phyloP scores from a whole-genome alignment of 2,113 vertebrate genomes.

The Piaya cayana region DNA sequence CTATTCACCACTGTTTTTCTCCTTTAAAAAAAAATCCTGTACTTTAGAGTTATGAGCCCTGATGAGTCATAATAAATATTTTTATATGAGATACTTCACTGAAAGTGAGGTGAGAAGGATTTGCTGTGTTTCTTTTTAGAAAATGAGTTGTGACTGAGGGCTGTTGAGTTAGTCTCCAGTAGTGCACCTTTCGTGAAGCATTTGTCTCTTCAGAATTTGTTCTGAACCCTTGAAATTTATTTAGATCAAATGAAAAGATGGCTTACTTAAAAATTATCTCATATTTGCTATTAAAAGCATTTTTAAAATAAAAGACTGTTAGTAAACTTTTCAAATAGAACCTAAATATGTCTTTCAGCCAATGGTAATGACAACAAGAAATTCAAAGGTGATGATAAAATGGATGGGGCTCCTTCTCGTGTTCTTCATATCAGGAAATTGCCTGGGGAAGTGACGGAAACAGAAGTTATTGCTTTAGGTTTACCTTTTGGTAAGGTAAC shows the following conservation, averaged over 20 bases:
- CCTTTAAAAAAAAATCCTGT: not conserved
- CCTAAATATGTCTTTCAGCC: conserved; percentile 81
- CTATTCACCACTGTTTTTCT: not conserved
- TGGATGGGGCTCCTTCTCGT: conserved; percentile 91
- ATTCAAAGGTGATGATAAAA: conserved; percentile 90
- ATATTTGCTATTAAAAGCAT: not conserved
- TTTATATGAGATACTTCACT: not conserved
- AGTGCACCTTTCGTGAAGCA: not conserved
- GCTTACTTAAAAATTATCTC: not conserved
- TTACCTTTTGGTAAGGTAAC: conserved; percentile 98
- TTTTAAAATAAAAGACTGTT: not conserved
- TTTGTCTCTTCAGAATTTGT: not conserved
- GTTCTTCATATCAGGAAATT: conserved; percentile 98
- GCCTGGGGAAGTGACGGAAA: conserved; percentile 94
- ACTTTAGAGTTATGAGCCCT: not conserved
- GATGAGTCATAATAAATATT: not conserved
- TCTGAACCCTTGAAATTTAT: not conserved
- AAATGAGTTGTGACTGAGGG: not conserved
- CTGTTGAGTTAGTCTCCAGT: not conserved
- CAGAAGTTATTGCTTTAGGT: conserved; percentile 95
- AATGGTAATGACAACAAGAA: conserved; percentile 98
- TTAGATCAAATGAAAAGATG: not conserved
- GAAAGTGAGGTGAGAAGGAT: not conserved
- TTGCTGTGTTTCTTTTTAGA: not conserved
- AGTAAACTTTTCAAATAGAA: conserved; percentile 30